Percentiles rank a stretch among this genome's conserved stretches.
Evolutionary conservation across 2,797 vertebrate species (phyloP).

Genomic region (Gallinago stenura): DNA sequence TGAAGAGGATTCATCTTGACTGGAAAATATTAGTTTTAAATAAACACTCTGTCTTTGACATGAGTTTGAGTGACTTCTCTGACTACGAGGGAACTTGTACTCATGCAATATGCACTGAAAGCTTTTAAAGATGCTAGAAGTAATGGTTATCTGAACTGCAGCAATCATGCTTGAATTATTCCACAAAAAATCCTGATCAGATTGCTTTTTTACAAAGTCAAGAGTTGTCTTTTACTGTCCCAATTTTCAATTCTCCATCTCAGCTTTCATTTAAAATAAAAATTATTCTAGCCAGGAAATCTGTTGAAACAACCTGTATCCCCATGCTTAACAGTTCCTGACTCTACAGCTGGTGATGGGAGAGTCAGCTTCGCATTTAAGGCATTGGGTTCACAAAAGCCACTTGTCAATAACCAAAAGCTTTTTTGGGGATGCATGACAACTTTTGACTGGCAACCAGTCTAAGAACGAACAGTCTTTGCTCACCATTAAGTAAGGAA

Average conservation of each 20-base stretch:
- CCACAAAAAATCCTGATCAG: background rate
- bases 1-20: background rate
- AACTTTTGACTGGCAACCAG: background rate
- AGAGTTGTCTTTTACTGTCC: background rate
- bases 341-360: background rate
- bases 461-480: background rate
- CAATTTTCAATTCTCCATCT: background rate
- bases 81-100: background rate
- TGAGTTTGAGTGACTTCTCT: background rate
- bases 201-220: background rate
- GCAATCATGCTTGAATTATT: background rate
- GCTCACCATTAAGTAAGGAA: background rate
- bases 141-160: background rate
- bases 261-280: background rate
- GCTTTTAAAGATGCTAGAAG: background rate
- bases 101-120: background rate
- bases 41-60: background rate
- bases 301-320: background rate
- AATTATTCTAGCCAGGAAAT: background rate
- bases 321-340: background rate
- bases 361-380: background rate
- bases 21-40: slow-evolving; percentile 5
- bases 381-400: background rate
- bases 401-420: background rate
- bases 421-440: background rate